These are phyloP conservation scores for Ormyrus labotus DNA, from an alignment of 2,888 invertebrate species.

Conservation along the genomic window DNA sequence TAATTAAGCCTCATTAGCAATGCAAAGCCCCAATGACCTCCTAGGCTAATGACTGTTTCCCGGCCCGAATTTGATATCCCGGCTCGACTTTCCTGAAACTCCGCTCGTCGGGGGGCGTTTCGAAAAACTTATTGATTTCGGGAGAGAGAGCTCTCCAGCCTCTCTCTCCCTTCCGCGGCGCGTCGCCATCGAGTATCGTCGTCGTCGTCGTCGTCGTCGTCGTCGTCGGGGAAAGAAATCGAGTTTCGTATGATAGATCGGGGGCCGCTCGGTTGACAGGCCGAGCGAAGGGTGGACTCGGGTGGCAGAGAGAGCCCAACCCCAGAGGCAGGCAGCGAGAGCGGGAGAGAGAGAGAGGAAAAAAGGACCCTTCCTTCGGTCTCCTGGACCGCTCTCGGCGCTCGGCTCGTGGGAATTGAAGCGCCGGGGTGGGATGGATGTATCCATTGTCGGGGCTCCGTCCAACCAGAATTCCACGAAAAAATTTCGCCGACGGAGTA, in stretches of 20 bases:
- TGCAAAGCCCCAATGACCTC: too few species aligned
- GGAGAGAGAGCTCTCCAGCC: conserved; percentile 23
- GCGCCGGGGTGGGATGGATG: conserved; percentile 9
- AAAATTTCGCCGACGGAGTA: conserved; percentile 57
- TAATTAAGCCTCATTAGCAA: too few species aligned
- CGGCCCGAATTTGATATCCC: too few species aligned
- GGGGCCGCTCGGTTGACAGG: conserved; percentile 57
- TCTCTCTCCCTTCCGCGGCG: background rate
- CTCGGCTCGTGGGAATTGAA: conserved; percentile 14
- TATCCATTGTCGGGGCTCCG: conserved; percentile 57
- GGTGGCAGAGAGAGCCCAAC: too few species aligned
- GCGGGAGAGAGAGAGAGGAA: background rate
- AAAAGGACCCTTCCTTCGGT: background rate
- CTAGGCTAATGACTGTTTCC: too few species aligned
- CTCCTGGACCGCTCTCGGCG: too few species aligned
- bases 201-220: background rate
- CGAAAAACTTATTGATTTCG: conserved; percentile 47
- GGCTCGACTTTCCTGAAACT: too few species aligned
- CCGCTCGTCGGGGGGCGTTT: background rate
- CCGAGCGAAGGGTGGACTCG: conserved; percentile 64
- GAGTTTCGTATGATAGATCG: conserved; percentile 75
- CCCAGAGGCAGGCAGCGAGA: too few species aligned
- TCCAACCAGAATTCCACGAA: conserved; percentile 70
- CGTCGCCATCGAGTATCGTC: conserved; percentile 66
- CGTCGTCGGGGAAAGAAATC: conserved; percentile 67